Conservation (phyloP, 2,113 vertebrate species). For the Leptodactylus fuscus region DNA sequence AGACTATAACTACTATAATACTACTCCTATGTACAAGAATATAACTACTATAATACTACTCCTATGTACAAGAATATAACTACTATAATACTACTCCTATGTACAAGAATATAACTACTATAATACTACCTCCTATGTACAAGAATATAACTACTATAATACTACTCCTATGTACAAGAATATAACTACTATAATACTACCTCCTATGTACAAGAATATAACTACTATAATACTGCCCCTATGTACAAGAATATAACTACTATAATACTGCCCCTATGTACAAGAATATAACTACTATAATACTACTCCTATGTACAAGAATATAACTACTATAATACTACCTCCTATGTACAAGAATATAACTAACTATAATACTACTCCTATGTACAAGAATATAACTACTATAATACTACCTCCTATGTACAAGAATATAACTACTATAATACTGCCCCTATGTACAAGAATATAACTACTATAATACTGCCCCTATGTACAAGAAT, state of each 20-base stretch:
- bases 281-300: too few relatives aligned
- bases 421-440: neutral
- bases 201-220: too few relatives aligned
- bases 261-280: too few relatives aligned
- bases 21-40: neutral
- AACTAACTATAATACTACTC: neutral
- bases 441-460: neutral
- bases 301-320: too few relatives aligned
- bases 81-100: too few relatives aligned
- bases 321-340: too few relatives aligned
- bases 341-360: neutral
- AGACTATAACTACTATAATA: slow-evolving; percentile 2
- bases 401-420: neutral
- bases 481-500: neutral
- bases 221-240: too few relatives aligned
- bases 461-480: too few relatives aligned
- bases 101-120: slow-evolving; percentile 4
- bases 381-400: too few relatives aligned
- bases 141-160: neutral
- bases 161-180: neutral
- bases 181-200: neutral
- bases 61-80: too few relatives aligned
- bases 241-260: too few relatives aligned
- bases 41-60: neutral
- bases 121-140: neutral